Base-by-base conservation (phyloP, 2,888 invertebrate genomes). In the Lochmaea crataegi region DNA sequence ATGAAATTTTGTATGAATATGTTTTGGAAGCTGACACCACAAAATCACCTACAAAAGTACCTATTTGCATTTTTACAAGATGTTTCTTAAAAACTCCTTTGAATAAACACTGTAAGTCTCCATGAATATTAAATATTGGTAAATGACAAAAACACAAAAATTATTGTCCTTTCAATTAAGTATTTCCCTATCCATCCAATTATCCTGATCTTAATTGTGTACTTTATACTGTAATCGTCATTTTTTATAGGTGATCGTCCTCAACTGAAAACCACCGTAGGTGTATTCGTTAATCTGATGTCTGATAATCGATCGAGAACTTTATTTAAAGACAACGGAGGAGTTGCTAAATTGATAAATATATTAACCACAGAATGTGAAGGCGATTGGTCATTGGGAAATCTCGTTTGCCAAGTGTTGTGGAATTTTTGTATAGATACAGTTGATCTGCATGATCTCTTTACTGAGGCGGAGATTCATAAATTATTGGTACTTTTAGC, bases 241-340 rank as follows among this genome's bases (percentile, higher is more conserved):
- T 6, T 58, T 22, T 72, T 81, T 82, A 83, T 87, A 87, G 91
- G 90, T 72, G 92, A 93, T 71, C 87, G 90, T 64, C 92, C 92
- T 79, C 88, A 95, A 16, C 90, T 94, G 0, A 92, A 92, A 83
- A 93, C 94, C 7, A 92, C 94, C 2, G 92, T 94, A 71, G 96
- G 96, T 1, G 94, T 96, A 53, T 89, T 96, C 65, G 94, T 96
- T 22, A 96, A 96, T 88, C 90, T 96, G 80, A 91, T 91, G 83
- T 89, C 91, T 12, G 91, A 89, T 77, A 88, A 88, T 78, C 89
- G 89, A 77, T 89, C 89, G 73, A 86, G 91, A 60, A 82, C 85
- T 38, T 87, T 89, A 41, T 89, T 91, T 66, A 87, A 89, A 79
- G 87, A 88, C 69, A 82, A 88, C 12, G 86, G 87, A 64, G 91